These are phyloP conservation scores for Geophilus truncorum DNA, from an alignment of 2,888 invertebrate species.

Conservation along the genomic window DNA sequence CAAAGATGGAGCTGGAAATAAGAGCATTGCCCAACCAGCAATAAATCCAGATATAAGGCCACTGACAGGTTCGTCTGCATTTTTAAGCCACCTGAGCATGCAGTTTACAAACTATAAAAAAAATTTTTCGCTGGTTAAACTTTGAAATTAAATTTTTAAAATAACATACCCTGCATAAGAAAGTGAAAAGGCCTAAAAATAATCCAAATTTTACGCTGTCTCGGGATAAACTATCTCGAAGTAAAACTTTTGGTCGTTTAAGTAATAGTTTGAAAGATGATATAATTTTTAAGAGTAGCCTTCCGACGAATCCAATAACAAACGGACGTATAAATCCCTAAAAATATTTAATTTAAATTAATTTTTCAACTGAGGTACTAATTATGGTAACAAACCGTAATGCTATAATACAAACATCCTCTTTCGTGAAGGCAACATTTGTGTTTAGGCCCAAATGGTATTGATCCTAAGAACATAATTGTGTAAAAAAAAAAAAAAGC, in stretches of 20 bases:
- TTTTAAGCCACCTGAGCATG: neutral
- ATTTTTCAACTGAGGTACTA: neutral
- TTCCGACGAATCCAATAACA: neutral
- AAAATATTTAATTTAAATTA: neutral
- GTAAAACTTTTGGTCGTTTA: neutral
- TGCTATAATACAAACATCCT: neutral
- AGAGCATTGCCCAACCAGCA: neutral
- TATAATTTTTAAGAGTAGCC: neutral
- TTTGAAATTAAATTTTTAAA: too few relatives aligned
- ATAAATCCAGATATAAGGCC: slow-evolving; percentile 27
- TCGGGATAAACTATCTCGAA: neutral
- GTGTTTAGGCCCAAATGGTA: neutral
- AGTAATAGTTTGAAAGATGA: neutral
- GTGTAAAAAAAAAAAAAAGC: too few relatives aligned
- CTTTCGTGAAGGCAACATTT: neutral
- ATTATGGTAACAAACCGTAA: neutral
- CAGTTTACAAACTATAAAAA: slow-evolving; percentile 5
- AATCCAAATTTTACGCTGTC: neutral
- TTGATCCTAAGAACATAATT: neutral
- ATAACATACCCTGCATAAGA: neutral
- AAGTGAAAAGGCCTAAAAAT: neutral
- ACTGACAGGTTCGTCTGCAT: neutral
- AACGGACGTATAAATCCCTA: neutral
- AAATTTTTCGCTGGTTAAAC: too few relatives aligned
- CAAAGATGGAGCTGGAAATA: neutral